Evolutionary conservation across 2,113 vertebrate genomes (phyloP).

Genomic region (Piprites chloris): DNA sequence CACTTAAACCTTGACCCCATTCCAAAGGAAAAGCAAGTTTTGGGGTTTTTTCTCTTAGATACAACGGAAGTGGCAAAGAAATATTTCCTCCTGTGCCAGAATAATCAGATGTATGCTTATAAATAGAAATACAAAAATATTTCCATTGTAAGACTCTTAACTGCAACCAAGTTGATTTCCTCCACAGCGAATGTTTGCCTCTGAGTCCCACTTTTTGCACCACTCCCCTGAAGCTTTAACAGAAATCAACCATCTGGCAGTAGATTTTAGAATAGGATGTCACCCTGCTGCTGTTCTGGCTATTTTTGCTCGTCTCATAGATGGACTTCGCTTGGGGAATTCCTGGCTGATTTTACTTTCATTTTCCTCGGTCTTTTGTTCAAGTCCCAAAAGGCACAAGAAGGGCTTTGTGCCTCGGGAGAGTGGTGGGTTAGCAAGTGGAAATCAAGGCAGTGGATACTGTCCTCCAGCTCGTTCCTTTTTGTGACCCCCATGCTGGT

Average conservation of each 20-base stretch:
- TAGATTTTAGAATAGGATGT: background rate
- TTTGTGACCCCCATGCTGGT: background rate
- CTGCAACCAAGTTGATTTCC: background rate
- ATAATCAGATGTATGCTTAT: background rate
- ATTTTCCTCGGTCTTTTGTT: background rate
- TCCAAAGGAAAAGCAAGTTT: background rate
- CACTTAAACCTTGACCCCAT: background rate
- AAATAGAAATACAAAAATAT: background rate
- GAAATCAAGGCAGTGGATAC: background rate
- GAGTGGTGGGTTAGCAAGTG: accelerated
- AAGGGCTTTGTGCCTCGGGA: accelerated
- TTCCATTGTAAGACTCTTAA: background rate
- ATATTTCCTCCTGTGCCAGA: accelerated
- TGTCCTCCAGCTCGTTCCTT: background rate
- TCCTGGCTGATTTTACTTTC: background rate
- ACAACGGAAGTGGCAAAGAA: background rate
- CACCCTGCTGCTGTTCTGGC: too few species aligned
- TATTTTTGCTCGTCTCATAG: background rate
- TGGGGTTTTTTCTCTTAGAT: background rate
- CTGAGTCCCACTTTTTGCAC: background rate
- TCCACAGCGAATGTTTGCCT: accelerated
- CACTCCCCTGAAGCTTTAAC: background rate
- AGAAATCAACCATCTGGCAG: background rate
- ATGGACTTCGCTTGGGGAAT: background rate
- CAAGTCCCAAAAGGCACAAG: accelerated